Conservation (phyloP, 2,888 invertebrate species). For the Ormyrus labotus region DNA sequence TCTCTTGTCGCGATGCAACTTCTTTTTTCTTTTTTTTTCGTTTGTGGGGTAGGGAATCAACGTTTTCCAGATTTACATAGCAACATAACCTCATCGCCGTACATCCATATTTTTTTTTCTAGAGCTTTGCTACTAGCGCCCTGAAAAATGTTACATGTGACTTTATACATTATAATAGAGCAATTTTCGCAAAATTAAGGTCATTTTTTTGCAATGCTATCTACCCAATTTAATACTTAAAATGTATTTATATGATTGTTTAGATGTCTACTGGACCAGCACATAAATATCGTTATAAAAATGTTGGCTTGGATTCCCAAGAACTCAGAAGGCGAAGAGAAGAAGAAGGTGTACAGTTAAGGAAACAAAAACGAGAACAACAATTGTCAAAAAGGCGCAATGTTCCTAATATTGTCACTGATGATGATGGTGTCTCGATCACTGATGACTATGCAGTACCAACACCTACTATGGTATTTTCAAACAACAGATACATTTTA, state of each 20-base stretch:
- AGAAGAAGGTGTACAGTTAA: constrained; percentile 96
- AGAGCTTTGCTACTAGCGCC: not conserved
- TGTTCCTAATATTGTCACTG: constrained; percentile 78
- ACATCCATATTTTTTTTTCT: constrained; percentile 38
- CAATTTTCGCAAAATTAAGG: constrained; percentile 17
- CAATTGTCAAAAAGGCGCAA: constrained; percentile 95
- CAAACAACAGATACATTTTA: not conserved
- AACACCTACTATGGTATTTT: constrained; percentile 32
- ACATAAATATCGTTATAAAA: constrained; percentile 95
- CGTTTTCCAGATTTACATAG: not conserved
- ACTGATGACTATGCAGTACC: constrained; percentile 64
- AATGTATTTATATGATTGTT: constrained; percentile 34
- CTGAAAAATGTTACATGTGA: not conserved
- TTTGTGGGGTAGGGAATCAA: not conserved
- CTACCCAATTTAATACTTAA: not conserved
- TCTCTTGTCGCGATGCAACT: not conserved
- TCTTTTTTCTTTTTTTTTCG: not conserved
- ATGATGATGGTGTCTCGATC: constrained; percentile 68
- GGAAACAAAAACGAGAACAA: constrained; percentile 97
- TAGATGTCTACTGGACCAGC: constrained; percentile 87
- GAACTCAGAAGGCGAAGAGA: constrained; percentile 94
- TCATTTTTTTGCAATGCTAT: not conserved
- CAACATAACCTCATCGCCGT: constrained; percentile 34
- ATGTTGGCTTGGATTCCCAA: constrained; percentile 92
- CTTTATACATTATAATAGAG: constrained; percentile 6